A percentile compares a stretch with the other conserved stretches of the same genome.
Evolutionary conservation across 2,797 vertebrate genomes (phyloP).

Genomic region (Lagodon rhomboides): DNA sequence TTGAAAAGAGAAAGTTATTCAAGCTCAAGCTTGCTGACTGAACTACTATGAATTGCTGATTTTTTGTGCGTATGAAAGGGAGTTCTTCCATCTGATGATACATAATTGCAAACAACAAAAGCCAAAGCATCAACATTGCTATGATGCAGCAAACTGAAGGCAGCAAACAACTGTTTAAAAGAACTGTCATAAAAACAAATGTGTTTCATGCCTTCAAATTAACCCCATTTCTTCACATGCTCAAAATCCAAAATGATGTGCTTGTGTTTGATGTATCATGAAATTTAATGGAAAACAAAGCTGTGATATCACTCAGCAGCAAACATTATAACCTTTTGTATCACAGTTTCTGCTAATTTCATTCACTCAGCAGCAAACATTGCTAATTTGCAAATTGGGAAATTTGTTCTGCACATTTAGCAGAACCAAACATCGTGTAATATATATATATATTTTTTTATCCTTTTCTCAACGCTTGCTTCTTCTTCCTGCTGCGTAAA

Average conservation of each 20-base stretch:
- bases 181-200: background rate
- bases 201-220: constrained; percentile 24
- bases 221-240: background rate
- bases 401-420: constrained; percentile 50
- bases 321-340: background rate
- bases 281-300: constrained; percentile 6
- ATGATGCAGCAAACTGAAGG: background rate
- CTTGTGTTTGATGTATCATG: background rate
- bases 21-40: background rate
- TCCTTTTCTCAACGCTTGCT: constrained; percentile 36
- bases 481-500: constrained; percentile 21
- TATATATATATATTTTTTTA: too few species aligned
- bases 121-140: background rate
- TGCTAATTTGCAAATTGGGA: constrained; percentile 27
- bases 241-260: background rate
- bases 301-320: constrained; percentile 13
- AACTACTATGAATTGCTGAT: background rate
- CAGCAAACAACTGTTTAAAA: constrained; percentile 4
- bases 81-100: constrained; percentile 7
- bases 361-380: constrained; percentile 15
- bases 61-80: background rate
- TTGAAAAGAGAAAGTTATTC: background rate
- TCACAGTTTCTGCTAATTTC: constrained; percentile 2
- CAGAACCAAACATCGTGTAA: constrained; percentile 30
- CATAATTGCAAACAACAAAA: constrained; percentile 6